Evolutionary conservation across 2,797 vertebrate genomes (phyloP), one percentile per base, ranked within the genome.

Genomic region (Phataginus tricuspis): DNA sequence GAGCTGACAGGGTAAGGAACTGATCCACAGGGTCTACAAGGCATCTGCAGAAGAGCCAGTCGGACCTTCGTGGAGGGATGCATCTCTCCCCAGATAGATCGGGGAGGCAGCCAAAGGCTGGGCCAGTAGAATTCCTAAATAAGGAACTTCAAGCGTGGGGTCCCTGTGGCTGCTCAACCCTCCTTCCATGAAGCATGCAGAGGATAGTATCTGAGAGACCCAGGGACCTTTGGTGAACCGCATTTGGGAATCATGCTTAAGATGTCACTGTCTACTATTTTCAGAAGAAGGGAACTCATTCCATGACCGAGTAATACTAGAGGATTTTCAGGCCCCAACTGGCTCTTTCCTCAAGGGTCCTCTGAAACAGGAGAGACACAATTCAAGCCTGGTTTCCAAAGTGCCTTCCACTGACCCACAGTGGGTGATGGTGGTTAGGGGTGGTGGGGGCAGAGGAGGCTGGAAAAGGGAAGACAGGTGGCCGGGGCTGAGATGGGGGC

Each of bases 311-410:
- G 51, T 75, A 74, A 69, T 15, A n/a, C 7, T 4, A 63, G 59
- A 34, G 27, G 68, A 14, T 5, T 34, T 37, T 61, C n/a, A 61
- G 53, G 34, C 25, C 25, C 63, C 4, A 0, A 0, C 0, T 78
- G 49, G 21, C 12, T 61, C 19, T 78, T 39, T 77, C 12, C 77
- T 61, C 21, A 37, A 12, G 21, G 55, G 16, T 18, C 31, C 51
- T 55, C 18, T 13, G 16, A 53, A 49, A 18, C 18, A 21, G 29
- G 11, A 66, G 29, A 4, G 5, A 59, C 3, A 0, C 0, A 4
- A 42, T 39, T 64, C 0, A 7, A 25, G 55, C 31, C 68, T 45
- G 25, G 39, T 83, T 69, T 74, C 12, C 37, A 7, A 7, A 42
- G 39, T 63, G n/a, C n/a, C 68, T 63, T 42, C 63, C 7, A 42